These are phyloP conservation scores for Blastobasis lacticolella DNA, from an alignment of 2,888 invertebrate genomes.

Conservation along the genomic window DNA sequence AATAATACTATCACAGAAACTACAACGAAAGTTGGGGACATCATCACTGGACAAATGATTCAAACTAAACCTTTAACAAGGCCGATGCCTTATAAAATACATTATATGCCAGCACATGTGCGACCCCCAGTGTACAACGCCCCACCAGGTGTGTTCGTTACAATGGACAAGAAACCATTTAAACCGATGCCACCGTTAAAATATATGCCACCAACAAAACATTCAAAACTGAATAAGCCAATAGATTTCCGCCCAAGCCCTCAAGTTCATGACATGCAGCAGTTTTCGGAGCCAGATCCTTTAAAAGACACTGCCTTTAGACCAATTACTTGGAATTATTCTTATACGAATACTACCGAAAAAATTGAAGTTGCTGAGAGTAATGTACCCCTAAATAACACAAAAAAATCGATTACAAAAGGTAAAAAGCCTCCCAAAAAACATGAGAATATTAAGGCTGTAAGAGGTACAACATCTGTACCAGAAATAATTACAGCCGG, in stretches of 20 bases:
- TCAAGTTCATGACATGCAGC: constrained; percentile 48
- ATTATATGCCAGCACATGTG: constrained; percentile 48
- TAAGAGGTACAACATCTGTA: constrained; percentile 35
- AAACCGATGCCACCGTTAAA: constrained; percentile 67
- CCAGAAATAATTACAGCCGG: constrained; percentile 57
- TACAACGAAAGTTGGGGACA: constrained; percentile 24
- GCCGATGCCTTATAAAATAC: constrained; percentile 36
- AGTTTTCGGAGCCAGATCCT: constrained; percentile 41
- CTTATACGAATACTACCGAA: constrained; percentile 23
- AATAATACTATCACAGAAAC: constrained; percentile 24
- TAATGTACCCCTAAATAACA: constrained; percentile 30
- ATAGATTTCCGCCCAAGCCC: constrained; percentile 59
- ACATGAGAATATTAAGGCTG: constrained; percentile 37
- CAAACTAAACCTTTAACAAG: constrained; percentile 27
- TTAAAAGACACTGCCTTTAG: constrained; percentile 48
- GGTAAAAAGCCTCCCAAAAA: constrained; percentile 42
- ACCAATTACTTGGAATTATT: constrained; percentile 46
- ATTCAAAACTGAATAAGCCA: constrained; percentile 39
- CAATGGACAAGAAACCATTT: constrained; percentile 66
- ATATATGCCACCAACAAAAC: constrained; percentile 13
- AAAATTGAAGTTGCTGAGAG: constrained; percentile 16
- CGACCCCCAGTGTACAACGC: constrained; percentile 62
- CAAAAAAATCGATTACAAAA: constrained; percentile 28
- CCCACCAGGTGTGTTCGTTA: constrained; percentile 61
- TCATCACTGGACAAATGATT: too few species aligned